Conservation (phyloP, 2,888 invertebrate genomes). For the Nomada flava region DNA sequence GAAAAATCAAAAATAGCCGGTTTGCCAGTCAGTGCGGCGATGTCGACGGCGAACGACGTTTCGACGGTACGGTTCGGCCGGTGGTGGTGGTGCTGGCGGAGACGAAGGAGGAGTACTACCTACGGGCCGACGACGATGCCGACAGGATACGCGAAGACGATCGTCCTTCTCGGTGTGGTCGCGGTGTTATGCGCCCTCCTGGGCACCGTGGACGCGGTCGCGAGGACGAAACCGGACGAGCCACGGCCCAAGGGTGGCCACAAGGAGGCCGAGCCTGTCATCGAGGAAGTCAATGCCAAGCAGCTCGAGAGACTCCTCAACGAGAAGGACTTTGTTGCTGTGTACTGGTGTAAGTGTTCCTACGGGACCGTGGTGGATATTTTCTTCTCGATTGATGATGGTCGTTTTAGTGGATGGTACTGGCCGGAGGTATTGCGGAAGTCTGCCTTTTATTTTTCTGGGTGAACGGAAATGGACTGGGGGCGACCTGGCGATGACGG, state of each 20-base stretch:
- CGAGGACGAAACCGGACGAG: conserved; percentile 67
- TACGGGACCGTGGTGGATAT: not conserved
- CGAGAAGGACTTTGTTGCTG: conserved; percentile 97
- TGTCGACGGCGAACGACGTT: conserved; percentile 84
- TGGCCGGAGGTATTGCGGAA: not conserved
- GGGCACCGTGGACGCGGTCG: conserved; percentile 63
- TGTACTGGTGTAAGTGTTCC: conserved; percentile 96
- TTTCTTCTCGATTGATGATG: not conserved
- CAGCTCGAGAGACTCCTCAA: conserved; percentile 95
- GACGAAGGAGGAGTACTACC: conserved; percentile 74
- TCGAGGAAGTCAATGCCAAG: conserved; percentile 97
- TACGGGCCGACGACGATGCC: conserved; percentile 67
- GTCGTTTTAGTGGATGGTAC: not conserved
- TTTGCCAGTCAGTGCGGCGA: conserved; percentile 83
- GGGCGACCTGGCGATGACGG: not conserved
- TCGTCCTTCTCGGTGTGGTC: conserved; percentile 61
- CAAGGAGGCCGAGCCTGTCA: conserved; percentile 89
- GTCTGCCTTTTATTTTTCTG: not conserved
- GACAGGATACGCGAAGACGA: conserved; percentile 59
- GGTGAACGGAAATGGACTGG: not conserved
- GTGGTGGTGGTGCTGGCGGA: conserved; percentile 81
- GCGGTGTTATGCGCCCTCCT: conserved; percentile 59
- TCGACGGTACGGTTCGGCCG: conserved; percentile 81
- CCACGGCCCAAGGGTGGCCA: conserved; percentile 53
- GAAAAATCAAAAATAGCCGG: conserved; percentile 83